Conservation (phyloP, 2,888 invertebrate genomes). For the Branchipolynoe longqiensis region DNA sequence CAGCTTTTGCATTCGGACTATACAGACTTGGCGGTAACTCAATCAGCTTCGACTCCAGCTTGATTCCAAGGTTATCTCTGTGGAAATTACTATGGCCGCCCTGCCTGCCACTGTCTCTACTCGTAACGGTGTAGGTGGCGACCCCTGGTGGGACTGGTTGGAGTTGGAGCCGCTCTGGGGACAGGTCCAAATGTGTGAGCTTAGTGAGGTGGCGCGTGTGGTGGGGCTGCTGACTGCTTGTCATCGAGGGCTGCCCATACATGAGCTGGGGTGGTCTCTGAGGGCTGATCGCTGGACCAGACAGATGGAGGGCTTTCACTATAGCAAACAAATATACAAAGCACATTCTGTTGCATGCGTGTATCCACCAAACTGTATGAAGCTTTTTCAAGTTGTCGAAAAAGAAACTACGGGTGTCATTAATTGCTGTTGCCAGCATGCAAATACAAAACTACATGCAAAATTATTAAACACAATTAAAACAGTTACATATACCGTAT, state of each 20-base stretch:
- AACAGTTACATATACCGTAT: too few relatives aligned
- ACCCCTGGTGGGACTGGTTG: neutral
- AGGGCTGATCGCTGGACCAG: neutral
- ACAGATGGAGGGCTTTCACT: slow-evolving; percentile 9
- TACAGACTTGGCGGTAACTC: neutral
- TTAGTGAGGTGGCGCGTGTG: slow-evolving; percentile 8
- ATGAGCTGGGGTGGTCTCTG: neutral
- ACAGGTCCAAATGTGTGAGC: slow-evolving; percentile 27
- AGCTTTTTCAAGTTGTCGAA: too few relatives aligned
- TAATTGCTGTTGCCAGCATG: neutral
- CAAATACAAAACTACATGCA: neutral
- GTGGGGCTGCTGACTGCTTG: too few relatives aligned
- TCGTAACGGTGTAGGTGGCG: neutral
- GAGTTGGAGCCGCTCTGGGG: neutral
- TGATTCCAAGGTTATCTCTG: neutral
- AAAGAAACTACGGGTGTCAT: neutral
- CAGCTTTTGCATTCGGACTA: neutral
- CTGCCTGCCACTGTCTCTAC: neutral
- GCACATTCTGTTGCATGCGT: slow-evolving; percentile 5
- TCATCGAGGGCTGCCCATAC: neutral
- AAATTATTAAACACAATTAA: neutral
- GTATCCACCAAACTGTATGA: neutral
- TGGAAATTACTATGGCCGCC: too few relatives aligned
- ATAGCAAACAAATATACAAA: slow-evolving; percentile 21
- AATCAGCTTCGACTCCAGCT: slow-evolving; percentile 29